Percentiles rank a stretch among this genome's conserved stretches.
These are phyloP conservation scores for Pseudomyrmex sp. DNA, from an alignment of 1,140 invertebrate species.

Conservation along the genomic window DNA sequence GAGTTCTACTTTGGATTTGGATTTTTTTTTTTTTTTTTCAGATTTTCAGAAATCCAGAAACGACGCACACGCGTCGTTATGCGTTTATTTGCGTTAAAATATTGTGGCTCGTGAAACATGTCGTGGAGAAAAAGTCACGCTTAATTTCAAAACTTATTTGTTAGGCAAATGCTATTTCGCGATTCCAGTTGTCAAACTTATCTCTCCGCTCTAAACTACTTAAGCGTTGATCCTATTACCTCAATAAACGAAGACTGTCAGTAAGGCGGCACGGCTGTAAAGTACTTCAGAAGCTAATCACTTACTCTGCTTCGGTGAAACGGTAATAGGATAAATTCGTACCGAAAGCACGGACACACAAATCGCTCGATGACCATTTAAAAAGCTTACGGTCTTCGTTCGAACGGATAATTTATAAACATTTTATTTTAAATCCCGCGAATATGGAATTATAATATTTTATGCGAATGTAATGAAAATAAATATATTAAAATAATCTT, in stretches of 20 bases:
- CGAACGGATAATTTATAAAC: conserved; percentile 4
- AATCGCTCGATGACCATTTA: conserved; percentile 17
- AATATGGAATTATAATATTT: conserved; percentile 8
- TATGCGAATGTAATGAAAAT: neutral
- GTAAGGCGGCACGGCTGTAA: conserved; percentile 28
- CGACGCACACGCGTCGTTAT: neutral
- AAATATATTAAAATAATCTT: too few relatives aligned
- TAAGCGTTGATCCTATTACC: conserved; percentile 53
- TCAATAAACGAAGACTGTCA: conserved; percentile 42
- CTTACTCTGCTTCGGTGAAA: conserved; percentile 28
- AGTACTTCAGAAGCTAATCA: conserved; percentile 54
- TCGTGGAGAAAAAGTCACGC: conserved; percentile 8
- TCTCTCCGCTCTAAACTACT: conserved; percentile 48
- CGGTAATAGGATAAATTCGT: conserved; percentile 44
- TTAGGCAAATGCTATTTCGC: conserved; percentile 44
- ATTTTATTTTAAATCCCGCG: neutral
- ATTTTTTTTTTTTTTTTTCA: too few relatives aligned
- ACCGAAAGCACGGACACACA: conserved; percentile 8
- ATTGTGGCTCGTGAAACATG: neutral
- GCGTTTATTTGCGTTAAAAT: neutral
- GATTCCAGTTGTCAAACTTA: conserved; percentile 56
- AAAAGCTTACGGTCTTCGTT: neutral
- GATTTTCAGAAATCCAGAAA: neutral
- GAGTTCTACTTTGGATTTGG: neutral
- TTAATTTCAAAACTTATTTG: conserved; percentile 46